Base-by-base conservation (phyloP, 2,888 invertebrate genomes). In the Drosophila mimica region DNA sequence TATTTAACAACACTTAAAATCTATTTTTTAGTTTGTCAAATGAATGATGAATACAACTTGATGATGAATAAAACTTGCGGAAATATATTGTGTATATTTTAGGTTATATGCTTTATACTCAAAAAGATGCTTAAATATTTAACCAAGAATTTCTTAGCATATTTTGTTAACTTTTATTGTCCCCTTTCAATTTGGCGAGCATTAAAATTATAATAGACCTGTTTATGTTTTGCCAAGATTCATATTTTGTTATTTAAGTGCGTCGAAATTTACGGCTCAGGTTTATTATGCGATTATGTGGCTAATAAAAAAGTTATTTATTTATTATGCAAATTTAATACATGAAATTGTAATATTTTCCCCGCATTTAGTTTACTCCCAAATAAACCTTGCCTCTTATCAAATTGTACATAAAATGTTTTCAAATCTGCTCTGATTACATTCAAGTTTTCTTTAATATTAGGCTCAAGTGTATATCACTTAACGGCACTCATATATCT, bases 201-300 rank as follows among this genome's bases (percentile, higher is more conserved):
- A 49, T 49, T 59, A 20, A 59, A 34, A 49, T 30, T 36, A 34
- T 33, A 34, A 28, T 9, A 34, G 28, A 34, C 5, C 28, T 59
- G 56, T 57, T 57, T 3, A 57, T 56, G 56, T 40, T n/a, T 38
- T 56, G 56, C 30, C 28, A 30, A 40, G 56, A 53, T 36, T 56
- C 38, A 52, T 52, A 20, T 52, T 20, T 46, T 46, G 7, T 20
- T 46, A 13, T 20, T n/a, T 28, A 17, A n/a, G 28, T 15, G 8
- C 56, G 28, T 17, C 15, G 25, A 5, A 28, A 28, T 49, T 49
- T 49, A 49, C 49, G 38, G 56, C 30, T 40, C 30, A 57, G 56
- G n/a, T n/a, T 57, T 40, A 57, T 57, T n/a, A 40, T 31, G 30
- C 38, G n/a, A 40, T 56, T 56, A 40, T 56, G 56, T 40, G 28